Percentiles rank a stretch among this genome's conserved stretches.
phyloP scores from a whole-genome alignment of 2,113 vertebrate species.

The Catharus fuscescens region DNA sequence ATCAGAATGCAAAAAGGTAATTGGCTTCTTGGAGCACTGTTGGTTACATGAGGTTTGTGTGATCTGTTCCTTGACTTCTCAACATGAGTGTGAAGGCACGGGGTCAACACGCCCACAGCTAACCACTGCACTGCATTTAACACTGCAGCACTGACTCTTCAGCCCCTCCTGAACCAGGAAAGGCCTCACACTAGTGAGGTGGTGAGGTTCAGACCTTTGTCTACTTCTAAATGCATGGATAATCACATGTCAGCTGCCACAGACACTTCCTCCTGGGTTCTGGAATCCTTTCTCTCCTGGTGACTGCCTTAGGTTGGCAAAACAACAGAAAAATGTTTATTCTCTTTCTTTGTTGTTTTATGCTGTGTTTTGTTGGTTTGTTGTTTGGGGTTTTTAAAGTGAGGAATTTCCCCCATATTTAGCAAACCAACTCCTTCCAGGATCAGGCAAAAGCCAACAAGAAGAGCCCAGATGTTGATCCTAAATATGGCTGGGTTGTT shows the following conservation, averaged over 20 bases:
- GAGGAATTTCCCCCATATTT: neutral
- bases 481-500: neutral
- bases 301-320: neutral
- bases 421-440: neutral
- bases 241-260: neutral
- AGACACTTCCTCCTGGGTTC: neutral
- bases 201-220: neutral
- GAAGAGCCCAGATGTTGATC: neutral
- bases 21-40: neutral
- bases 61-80: neutral
- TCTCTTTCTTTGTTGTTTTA: neutral
- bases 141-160: neutral
- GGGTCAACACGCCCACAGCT: neutral
- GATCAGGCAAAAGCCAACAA: neutral
- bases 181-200: neutral
- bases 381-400: neutral
- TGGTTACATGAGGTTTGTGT: neutral
- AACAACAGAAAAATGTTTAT: neutral
- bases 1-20: neutral
- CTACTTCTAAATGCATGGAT: neutral
- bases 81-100: neutral
- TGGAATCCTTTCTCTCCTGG: neutral
- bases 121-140: neutral
- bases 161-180: neutral
- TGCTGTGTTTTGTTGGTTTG: neutral